Base-by-base conservation (phyloP, 1,140 invertebrate genomes). In the Adoxophyes honmai region DNA sequence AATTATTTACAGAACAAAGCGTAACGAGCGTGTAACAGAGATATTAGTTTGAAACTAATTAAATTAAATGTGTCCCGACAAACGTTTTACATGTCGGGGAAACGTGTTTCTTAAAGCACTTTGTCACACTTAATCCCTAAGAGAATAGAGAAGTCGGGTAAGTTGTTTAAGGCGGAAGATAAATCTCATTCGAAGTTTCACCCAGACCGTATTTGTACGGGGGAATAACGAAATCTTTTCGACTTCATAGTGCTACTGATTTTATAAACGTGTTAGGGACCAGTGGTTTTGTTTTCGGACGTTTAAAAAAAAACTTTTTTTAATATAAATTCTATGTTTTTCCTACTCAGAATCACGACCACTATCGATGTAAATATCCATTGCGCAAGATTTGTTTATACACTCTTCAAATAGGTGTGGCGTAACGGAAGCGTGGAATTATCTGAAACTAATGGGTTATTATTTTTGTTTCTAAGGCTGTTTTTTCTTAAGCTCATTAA, bases 11-110 rank as follows among this genome's bases (percentile, higher is more conserved):
- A 21, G 18, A 48, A 48, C 15, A 13, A 48, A 48, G 13, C 21
- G 11, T 48, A 48, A 48, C 42, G 42, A 48, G 42, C 28, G 6
- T 33, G 42, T 21, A 48, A 48, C 42, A 48, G 18, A 48, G 42
- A 48, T 48, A 48, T 48, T 48, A 48, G 42, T 48, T 48, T 15
- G 21, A 48, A 48, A 48, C 42, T 48, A 48, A 48, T 48, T 70
- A 68, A 70, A 70, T 70, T 70, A 68, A 68, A 70, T 68, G 62
- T 65, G 68, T 59, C 60, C 51, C 57, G 35, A 54, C 38, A 62
- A 70, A 57, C 64, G 55, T 60, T 64, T 66, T 55, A 48, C 44
- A 59, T 58, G 68, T 64, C 51, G 56, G 54, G 56, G 52, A 48
- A 58, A 57, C 61, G 54, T 52, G 60, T 62, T 56, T 64, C 60